Evolutionary conservation across 2,888 invertebrate species (phyloP).

Genomic region (Linnaemya vulpina): DNA sequence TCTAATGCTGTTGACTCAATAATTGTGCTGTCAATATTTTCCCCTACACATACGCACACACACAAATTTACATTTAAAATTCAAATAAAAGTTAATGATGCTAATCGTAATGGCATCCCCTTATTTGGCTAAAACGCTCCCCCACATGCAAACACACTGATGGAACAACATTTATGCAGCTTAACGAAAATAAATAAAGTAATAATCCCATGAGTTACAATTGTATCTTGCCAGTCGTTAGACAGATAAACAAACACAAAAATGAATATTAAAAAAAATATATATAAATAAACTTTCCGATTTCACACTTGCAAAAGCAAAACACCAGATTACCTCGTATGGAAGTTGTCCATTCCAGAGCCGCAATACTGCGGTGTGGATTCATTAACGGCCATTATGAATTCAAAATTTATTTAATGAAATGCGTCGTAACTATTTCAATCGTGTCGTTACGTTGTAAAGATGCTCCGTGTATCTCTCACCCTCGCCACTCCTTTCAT

Average conservation of each 20-base stretch:
- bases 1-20: no score
- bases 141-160: neutral
- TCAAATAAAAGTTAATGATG: constrained; percentile 13
- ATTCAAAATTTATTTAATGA: constrained; percentile 29
- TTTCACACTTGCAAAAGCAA: neutral
- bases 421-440: neutral
- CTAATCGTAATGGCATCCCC: constrained; percentile 2
- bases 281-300: neutral
- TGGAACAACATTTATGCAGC: neutral
- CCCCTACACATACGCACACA: neutral
- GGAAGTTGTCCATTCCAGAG: constrained; percentile 81
- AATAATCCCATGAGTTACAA: neutral
- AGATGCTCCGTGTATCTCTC: neutral
- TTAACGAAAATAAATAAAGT: neutral
- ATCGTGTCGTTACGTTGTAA: neutral
- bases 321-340: constrained; percentile 80
- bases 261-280: neutral
- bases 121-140: neutral
- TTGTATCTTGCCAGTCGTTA: neutral
- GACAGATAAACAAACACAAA: neutral
- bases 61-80: neutral
- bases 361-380: constrained; percentile 82
- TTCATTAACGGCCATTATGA: constrained; percentile 78
- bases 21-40: no score
- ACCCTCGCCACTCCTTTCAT: neutral